phyloP scores from a whole-genome alignment of 1,140 invertebrate genomes.

The Rhopalosiphum padi region DNA sequence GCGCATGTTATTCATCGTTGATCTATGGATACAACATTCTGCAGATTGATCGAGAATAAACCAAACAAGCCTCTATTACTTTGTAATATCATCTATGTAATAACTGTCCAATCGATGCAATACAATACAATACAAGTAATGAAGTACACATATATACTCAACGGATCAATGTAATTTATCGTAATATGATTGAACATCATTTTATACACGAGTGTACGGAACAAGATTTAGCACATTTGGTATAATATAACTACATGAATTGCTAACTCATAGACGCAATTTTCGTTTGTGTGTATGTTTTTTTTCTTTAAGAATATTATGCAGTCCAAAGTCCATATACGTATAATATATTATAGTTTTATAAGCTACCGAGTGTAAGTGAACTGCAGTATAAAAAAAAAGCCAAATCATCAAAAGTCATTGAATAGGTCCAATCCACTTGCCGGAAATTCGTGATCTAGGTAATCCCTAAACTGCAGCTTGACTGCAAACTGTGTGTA shows the following conservation, averaged over 20 bases:
- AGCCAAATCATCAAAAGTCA: background rate
- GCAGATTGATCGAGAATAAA: no score
- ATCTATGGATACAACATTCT: no score
- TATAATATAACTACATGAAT: background rate
- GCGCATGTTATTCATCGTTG: no score
- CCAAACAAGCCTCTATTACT: no score
- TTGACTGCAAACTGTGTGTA: background rate
- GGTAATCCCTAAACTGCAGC: background rate
- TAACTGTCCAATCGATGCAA: no score
- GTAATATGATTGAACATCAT: background rate
- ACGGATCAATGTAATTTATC: no score
- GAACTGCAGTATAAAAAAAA: background rate
- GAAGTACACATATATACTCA: no score
- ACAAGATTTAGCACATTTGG: background rate
- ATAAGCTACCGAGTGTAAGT: background rate
- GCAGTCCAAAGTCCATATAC: background rate
- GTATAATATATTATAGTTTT: constrained; percentile 8
- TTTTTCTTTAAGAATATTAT: background rate
- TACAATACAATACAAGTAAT: no score
- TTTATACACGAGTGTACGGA: background rate
- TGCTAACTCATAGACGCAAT: background rate
- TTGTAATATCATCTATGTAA: no score
- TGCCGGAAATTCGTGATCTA: background rate
- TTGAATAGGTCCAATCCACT: background rate
- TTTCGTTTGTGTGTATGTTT: background rate